phyloP scores from a whole-genome alignment of 2,797 vertebrate genomes.

The Acanthurus leucopareius region DNA sequence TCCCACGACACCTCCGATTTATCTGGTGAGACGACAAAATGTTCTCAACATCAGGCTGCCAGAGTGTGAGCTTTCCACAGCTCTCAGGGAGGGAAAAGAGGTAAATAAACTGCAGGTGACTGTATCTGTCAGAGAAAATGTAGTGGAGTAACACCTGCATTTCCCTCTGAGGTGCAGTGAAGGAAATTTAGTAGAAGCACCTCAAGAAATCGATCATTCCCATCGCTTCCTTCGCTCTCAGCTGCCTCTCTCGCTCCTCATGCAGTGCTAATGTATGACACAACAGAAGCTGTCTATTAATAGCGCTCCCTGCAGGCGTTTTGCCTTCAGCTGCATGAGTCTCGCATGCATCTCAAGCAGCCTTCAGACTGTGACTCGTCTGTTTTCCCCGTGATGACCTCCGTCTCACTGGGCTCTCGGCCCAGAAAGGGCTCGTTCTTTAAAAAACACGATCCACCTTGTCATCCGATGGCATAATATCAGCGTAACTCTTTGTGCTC shows the following conservation, averaged over 20 bases:
- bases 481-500: background rate
- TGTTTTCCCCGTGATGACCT: constrained; percentile 59
- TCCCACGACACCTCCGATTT: background rate
- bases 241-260: background rate
- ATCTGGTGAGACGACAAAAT: background rate
- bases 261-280: background rate
- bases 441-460: background rate
- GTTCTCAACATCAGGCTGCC: no score
- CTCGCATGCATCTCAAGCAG: constrained; percentile 41
- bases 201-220: no score
- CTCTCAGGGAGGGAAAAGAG: no score
- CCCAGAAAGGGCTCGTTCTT: constrained; percentile 1
- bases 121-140: background rate
- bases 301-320: constrained; percentile 14
- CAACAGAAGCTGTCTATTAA: constrained; percentile 39
- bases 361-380: background rate
- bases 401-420: constrained; percentile 54
- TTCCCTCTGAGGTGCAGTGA: no score
- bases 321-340: constrained; percentile 7
- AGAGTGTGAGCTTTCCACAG: no score
- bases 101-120: background rate
- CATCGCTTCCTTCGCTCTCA: background rate
- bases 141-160: background rate
- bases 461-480: background rate
- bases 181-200: no score